Percentiles rank a stretch among this genome's conserved stretches.
These are phyloP conservation scores for Archips xylosteana DNA, from an alignment of 2,888 invertebrate genomes.

Conservation along the genomic window DNA sequence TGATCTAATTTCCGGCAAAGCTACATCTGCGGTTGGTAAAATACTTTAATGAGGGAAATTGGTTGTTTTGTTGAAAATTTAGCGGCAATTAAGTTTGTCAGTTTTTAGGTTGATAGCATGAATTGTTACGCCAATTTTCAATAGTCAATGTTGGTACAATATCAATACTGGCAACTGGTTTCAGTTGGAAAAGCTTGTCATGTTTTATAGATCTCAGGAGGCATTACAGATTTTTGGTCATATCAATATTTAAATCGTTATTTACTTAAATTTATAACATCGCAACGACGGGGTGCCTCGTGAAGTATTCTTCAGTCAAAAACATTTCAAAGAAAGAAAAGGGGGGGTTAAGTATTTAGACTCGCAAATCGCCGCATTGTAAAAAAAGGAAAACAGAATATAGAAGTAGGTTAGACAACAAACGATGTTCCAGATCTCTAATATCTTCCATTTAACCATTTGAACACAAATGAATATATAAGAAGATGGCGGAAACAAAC, in stretches of 20 bases:
- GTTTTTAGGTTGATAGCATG: constrained; percentile 35
- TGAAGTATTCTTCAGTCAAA: no score
- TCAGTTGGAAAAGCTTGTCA: neutral
- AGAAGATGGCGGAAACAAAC: no score
- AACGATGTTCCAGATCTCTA: no score
- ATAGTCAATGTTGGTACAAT: constrained; percentile 41
- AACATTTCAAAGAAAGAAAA: no score
- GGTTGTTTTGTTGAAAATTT: constrained; percentile 16
- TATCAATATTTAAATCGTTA: neutral
- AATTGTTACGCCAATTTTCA: constrained; percentile 48
- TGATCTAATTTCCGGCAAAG: constrained; percentile 55
- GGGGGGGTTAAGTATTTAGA: no score
- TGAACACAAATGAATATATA: no score
- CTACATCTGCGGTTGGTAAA: constrained; percentile 42
- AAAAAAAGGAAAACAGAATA: no score
- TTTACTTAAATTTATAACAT: no score
- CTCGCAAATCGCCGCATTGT: no score
- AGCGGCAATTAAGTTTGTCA: constrained; percentile 35
- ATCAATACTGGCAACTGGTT: constrained; percentile 27
- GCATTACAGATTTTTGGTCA: neutral
- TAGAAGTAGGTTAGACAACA: no score
- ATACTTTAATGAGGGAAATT: constrained; percentile 7
- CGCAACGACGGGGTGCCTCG: no score
- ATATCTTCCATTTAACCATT: no score
- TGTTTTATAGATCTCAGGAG: neutral